Evolutionary conservation across 2,797 vertebrate species (phyloP).

Genomic region (Lepidocolaptes lacrymiger): DNA sequence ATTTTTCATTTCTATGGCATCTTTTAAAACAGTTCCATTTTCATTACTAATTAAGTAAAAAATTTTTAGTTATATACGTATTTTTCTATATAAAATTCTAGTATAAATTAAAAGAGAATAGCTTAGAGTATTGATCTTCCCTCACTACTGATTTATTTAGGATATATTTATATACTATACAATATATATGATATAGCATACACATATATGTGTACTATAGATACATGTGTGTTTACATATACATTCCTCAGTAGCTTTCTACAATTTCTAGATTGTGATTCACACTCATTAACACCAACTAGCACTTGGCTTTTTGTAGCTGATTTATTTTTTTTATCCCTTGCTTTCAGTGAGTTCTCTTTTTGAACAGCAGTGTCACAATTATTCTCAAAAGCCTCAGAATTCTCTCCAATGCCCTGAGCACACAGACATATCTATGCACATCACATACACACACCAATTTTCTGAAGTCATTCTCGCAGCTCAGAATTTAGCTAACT

Average conservation of each 20-base stretch:
- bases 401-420: not conserved
- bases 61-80: not conserved
- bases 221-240: not conserved
- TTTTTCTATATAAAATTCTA: not conserved
- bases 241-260: not conserved
- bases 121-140: not conserved
- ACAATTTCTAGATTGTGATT: not conserved
- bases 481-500: not conserved
- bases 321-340: not conserved
- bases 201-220: not conserved
- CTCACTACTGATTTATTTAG: not conserved
- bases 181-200: not conserved
- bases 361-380: not conserved
- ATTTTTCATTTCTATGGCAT: not conserved
- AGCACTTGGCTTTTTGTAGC: not conserved
- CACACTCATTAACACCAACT: not conserved
- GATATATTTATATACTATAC: not conserved
- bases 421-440: not conserved
- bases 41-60: not conserved
- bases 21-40: not conserved
- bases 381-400: not conserved
- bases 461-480: not conserved
- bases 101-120: not conserved
- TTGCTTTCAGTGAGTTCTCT: not conserved
- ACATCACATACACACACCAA: not conserved